These are phyloP conservation scores for Euplexia lucipara DNA, from an alignment of 2,888 invertebrate species.

Conservation along the genomic window DNA sequence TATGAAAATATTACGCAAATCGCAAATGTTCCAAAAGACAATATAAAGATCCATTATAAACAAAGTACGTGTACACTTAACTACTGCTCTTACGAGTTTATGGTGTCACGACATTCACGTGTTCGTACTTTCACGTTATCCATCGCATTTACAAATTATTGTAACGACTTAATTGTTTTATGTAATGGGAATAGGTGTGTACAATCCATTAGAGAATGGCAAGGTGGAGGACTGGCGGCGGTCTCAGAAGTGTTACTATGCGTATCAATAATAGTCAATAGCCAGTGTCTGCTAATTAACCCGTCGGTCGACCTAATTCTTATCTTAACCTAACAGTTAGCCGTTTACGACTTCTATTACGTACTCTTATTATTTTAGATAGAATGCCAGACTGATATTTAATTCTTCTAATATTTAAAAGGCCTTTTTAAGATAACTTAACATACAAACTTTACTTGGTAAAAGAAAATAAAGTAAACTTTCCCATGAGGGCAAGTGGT, in stretches of 20 bases:
- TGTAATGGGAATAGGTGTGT: slow-evolving; percentile 42
- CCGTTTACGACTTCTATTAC: slow-evolving; percentile 44
- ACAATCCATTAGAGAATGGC: slow-evolving; percentile 28
- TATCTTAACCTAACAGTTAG: slow-evolving; percentile 49
- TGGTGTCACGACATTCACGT: slow-evolving; percentile 42
- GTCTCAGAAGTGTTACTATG: slow-evolving; percentile 34
- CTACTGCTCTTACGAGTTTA: slow-evolving; percentile 26
- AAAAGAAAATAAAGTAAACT: not conserved
- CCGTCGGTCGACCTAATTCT: slow-evolving; percentile 55
- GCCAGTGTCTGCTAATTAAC: slow-evolving; percentile 46
- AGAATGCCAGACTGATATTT: slow-evolving; percentile 3
- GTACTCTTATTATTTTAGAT: slow-evolving; percentile 26
- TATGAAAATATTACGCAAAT: slow-evolving; percentile 16
- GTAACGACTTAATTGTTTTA: slow-evolving; percentile 36
- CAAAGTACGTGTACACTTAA: slow-evolving; percentile 24
- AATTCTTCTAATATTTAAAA: slow-evolving; percentile 5
- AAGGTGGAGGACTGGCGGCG: slow-evolving; percentile 6
- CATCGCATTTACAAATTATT: slow-evolving; percentile 35
- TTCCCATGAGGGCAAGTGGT: not conserved
- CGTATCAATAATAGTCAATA: slow-evolving; percentile 45
- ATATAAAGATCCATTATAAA: slow-evolving; percentile 34
- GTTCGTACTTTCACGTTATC: slow-evolving; percentile 20
- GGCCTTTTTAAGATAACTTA: no score
- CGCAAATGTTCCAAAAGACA: slow-evolving; percentile 8
- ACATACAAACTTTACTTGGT: no score